phyloP scores from a whole-genome alignment of 2,888 invertebrate species.

The Celastrina argiolus region DNA sequence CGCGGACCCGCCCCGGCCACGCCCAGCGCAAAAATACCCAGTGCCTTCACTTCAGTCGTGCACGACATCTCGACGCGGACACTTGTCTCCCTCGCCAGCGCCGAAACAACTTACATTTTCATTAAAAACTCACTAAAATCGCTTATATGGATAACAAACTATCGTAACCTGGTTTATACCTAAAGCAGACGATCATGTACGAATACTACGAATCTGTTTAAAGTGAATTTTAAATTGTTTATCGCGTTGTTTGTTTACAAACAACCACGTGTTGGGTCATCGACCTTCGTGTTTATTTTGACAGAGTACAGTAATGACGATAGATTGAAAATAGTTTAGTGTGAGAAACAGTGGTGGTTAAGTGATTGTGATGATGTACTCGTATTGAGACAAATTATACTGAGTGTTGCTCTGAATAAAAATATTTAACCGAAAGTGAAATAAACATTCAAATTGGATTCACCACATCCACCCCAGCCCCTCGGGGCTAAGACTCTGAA shows the following conservation, averaged over 20 bases:
- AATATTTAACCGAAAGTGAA: slow-evolving; percentile 20
- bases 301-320: background rate
- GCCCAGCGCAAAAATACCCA: slow-evolving; percentile 33
- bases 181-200: background rate
- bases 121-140: background rate
- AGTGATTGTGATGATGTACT: too few relatives aligned
- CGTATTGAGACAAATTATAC: too few relatives aligned
- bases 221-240: slow-evolving; percentile 22
- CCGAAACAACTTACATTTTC: background rate
- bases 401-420: background rate
- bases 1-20: slow-evolving; percentile 32
- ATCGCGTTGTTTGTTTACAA: slow-evolving; percentile 43
- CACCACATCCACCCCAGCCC: slow-evolving; percentile 53
- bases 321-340: background rate
- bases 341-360: too few relatives aligned
- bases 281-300: slow-evolving; percentile 28
- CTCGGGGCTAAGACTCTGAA: slow-evolving; percentile 52
- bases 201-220: background rate
- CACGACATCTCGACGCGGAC: slow-evolving; percentile 18
- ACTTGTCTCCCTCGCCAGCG: slow-evolving; percentile 25
- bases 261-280: slow-evolving; percentile 44
- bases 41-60: slow-evolving; percentile 28
- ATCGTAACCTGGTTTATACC: background rate
- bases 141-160: background rate
- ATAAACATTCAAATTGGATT: slow-evolving; percentile 65